Evolutionary conservation across 2,797 vertebrate genomes (phyloP), one percentile per base, ranked within the genome.

Genomic region (Hozukius guyotensis): DNA sequence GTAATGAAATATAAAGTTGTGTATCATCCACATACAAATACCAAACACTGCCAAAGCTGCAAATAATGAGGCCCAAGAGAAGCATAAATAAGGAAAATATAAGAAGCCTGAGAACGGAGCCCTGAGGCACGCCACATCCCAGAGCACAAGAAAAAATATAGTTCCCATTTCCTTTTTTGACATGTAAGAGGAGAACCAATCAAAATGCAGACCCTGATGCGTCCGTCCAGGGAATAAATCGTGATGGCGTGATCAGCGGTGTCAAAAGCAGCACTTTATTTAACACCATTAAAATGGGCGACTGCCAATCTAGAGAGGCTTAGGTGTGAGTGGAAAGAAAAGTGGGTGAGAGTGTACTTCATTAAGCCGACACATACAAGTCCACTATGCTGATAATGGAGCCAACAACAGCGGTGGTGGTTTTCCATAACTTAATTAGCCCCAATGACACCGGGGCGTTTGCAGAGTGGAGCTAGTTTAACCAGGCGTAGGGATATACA

Each of bases 311-410:
- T n/a, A 25, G 25, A 16, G 75, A 16, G 75, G 56, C 79, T 64
- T 75, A 62, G 46, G 55, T 80, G 69, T 61, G 52, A 31, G 65
- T 18, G 55, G 56, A 75, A 69, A 69, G 70, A 70, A 49, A 29
- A 4, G 10, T 62, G 46, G 60, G 12, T 55, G 66, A 67, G 27
- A 61, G 34, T 32, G 34, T 67, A 0, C 20, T 46, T 36, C 24
- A 42, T 38, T 29, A 64, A 74, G 65, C 49, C 12, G 5, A 52
- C 66, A 53, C 36, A 25, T 9, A 53, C 27, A 24, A 72, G 64
- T 49, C 38, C 53, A 60, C 52, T 7, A 16, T 13, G 67, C 31
- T 60, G 62, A 57, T 72, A 22, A 64, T 16, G 62, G 49, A 70
- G 25, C 22, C 25, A 55, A 11, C 27, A 32, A 63, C 31, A 25